phyloP scores from a whole-genome alignment of 2,113 vertebrate species.

The Pungitius pungitius region DNA sequence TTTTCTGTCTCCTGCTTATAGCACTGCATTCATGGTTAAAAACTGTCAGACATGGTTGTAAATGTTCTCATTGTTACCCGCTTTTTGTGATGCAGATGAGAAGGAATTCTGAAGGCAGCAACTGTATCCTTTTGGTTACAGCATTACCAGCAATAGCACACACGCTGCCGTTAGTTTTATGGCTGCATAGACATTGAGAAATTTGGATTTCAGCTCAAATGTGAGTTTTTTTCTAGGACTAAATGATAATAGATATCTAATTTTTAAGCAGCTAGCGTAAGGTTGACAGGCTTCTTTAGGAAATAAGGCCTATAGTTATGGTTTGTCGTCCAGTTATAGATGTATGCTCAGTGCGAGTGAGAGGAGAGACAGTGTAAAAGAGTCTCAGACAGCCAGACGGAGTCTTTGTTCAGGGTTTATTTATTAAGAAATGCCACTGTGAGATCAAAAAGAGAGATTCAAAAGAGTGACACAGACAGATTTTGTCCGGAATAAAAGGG shows the following conservation, averaged over 20 bases:
- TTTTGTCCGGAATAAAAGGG: constrained; percentile 56
- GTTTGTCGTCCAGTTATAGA: constrained; percentile 23
- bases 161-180: constrained; percentile 43
- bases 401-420: constrained; percentile 53
- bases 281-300: background rate
- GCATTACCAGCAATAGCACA: constrained; percentile 23
- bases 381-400: constrained; percentile 34
- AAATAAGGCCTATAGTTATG: background rate
- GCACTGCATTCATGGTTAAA: constrained; percentile 49
- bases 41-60: constrained; percentile 50
- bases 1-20: background rate
- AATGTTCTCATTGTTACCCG: constrained; percentile 51
- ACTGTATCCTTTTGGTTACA: constrained; percentile 62
- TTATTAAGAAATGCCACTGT: constrained; percentile 44
- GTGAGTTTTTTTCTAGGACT: background rate
- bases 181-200: constrained; percentile 23
- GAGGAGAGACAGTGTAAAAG: constrained; percentile 21
- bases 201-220: constrained; percentile 19
- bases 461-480: constrained; percentile 56
- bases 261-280: background rate
- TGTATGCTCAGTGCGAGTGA: constrained; percentile 21
- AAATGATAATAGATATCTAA: constrained; percentile 10
- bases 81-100: constrained; percentile 66
- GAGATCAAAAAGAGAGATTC: constrained; percentile 47
- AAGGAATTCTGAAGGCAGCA: constrained; percentile 46